These are phyloP conservation scores for Sebastes fasciatus DNA, from an alignment of 2,113 vertebrate species.

Conservation along the genomic window DNA sequence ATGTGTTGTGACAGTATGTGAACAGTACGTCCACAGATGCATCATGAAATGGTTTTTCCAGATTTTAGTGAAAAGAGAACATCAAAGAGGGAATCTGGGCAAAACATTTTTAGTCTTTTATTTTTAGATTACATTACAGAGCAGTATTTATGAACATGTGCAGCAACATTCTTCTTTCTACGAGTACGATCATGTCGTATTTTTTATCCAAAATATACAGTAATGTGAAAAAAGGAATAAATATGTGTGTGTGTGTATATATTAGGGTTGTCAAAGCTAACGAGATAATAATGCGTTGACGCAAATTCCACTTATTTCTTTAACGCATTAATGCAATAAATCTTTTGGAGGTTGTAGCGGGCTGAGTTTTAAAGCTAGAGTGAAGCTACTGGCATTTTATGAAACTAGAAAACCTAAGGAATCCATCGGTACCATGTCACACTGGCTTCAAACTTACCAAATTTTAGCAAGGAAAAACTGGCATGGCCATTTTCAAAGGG, in stretches of 20 bases:
- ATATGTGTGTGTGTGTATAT: not conserved
- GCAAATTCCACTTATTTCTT: too few relatives aligned
- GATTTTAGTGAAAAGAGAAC: constrained; percentile 11
- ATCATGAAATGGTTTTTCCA: not conserved
- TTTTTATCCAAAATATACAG: not conserved
- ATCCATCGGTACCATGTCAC: too few relatives aligned
- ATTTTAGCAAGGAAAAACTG: too few relatives aligned
- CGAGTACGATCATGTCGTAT: not conserved
- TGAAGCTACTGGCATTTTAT: too few relatives aligned
- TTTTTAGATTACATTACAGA: not conserved
- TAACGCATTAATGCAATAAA: too few relatives aligned
- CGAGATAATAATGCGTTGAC: too few relatives aligned
- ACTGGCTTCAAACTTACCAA: too few relatives aligned
- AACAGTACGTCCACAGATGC: not conserved
- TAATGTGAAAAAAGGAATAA: not conserved
- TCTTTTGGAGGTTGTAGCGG: too few relatives aligned
- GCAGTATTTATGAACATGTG: not conserved
- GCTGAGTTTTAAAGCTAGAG: too few relatives aligned
- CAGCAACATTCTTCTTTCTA: not conserved
- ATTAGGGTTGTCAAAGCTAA: too few relatives aligned
- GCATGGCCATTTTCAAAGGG: too few relatives aligned
- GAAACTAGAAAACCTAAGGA: too few relatives aligned
- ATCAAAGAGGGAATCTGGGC: constrained; percentile 1
- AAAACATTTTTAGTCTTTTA: not conserved
- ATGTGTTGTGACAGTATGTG: constrained; percentile 16